Evolutionary conservation across 2,797 vertebrate genomes (phyloP), one percentile per base, ranked within the genome.

Genomic region (Xerus rutilus): DNA sequence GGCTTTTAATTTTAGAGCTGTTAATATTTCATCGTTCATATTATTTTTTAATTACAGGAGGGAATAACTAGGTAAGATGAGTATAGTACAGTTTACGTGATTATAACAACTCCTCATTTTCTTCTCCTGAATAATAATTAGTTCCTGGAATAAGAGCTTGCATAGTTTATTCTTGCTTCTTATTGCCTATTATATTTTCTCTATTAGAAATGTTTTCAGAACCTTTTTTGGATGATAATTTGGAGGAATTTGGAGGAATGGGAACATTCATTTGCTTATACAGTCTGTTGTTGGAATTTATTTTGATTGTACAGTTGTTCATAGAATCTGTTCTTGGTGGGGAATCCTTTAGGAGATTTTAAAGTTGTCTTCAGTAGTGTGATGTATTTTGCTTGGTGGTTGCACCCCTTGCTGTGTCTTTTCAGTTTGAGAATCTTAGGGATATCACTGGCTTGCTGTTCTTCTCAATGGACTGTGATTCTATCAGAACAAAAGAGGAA

Each of bases 1-100:
- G 67, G 45, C 43, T 86, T 54, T 86, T 93, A 2, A 54, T 83
- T 94, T 59, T 64, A 94, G 43, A 95, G 32, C 72, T 86, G 28
- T 94, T 96, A 65, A 62, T 77, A 45, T 85, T 92, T 93, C 47
- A 84, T 89, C 93, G 70, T 83, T 88, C 32, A 32, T 93, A 45
- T 85, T 94, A 18, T 84, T 81, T 95, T 73, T 91, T 97, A 79
- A 94, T 96, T 93, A 81, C 3, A 91, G 70, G 45, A 73, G 95
- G 32, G 65, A 79, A 93, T 95, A 77, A n/a, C 72, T 88, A 81
- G 39, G 39, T 39, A 39, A 39, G 70, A 83, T 89, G 76, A 88
- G 23, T 78, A 83, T 14, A 76, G 12, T 54, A 0, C 2, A n/a
- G 43, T 91, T 72, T 86, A 94, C 86, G 52, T 91, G 62, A 18